Evolutionary conservation across 1,140 invertebrate species (phyloP).

Genomic region (Euwallacea fornicatus): DNA sequence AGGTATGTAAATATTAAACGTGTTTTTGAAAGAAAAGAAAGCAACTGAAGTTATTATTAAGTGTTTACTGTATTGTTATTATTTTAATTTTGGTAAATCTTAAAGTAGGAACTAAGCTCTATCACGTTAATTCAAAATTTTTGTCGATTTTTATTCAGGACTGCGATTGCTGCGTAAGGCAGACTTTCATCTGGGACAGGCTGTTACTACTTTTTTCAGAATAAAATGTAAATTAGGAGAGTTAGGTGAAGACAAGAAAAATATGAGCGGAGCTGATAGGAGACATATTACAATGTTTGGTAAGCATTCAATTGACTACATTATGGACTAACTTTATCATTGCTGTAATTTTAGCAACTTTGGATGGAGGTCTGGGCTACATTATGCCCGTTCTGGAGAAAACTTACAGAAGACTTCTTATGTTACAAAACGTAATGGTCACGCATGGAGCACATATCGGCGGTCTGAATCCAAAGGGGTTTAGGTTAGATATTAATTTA

Average conservation of each 20-base stretch:
- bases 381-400: slow-evolving; percentile 92
- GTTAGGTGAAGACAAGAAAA: slow-evolving; percentile 62
- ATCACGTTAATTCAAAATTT: not conserved
- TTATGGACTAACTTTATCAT: not conserved
- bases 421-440: slow-evolving; percentile 93
- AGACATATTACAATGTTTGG: slow-evolving; percentile 89
- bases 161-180: slow-evolving; percentile 88
- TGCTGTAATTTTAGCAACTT: slow-evolving; percentile 64
- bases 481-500: slow-evolving; percentile 58
- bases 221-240: slow-evolving; percentile 77
- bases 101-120: too few relatives aligned
- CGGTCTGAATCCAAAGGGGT: slow-evolving; percentile 82
- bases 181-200: slow-evolving; percentile 92
- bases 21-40: not conserved
- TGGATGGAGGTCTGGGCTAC: slow-evolving; percentile 93
- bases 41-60: too few relatives aligned
- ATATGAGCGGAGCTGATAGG: slow-evolving; percentile 66
- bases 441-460: slow-evolving; percentile 85
- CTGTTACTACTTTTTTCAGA: slow-evolving; percentile 89
- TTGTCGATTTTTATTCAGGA: slow-evolving; percentile 59
- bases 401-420: slow-evolving; percentile 89
- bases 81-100: not conserved
- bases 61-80: not conserved
- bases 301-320: slow-evolving; percentile 53
- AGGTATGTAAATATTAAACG: slow-evolving; percentile 58